Evolutionary conservation across 2,888 invertebrate species (phyloP), one percentile per base, ranked within the genome.

Genomic region (Metopia argyrocephala): DNA sequence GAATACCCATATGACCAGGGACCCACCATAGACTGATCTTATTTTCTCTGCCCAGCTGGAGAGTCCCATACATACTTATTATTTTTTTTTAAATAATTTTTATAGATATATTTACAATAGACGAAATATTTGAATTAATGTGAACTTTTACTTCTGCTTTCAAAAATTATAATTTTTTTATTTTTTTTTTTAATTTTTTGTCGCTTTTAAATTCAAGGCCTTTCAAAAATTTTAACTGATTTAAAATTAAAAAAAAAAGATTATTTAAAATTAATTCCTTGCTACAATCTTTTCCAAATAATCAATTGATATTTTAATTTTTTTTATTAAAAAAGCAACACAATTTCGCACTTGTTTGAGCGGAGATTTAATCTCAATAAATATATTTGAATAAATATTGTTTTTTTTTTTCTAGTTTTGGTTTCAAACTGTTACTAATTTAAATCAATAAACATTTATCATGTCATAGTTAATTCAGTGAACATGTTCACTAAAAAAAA

Each of bases 361-460:
- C 27, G 21, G 25, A 66, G 70, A 75, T 75, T 31, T 56, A 48
- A 79, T 79, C 75, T 27, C 0, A n/a, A 25, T 18, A 52, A 50
- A 65, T 48, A 52, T 50, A 52, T 79, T 31, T 70, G 7, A 15
- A 59, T 56, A 68, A 31, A 28, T 54, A n/a, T 28, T 18, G 18
- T 1, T 12, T 5, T 64, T 9, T 45, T 59, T 21, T 57, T 27
- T 21, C n/a, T 15, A 23, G 12, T n/a, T n/a, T n/a, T n/a, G n/a
- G n/a, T 52, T 15, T 79, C 45, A 38, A 2, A 50, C n/a, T 66
- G 15, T 52, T 38, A 48, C 62, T 66, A 45, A 75, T 68, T 68
- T 31, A 57, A 69, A 64, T 57, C 71, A 76, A 71, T 73, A 69
- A 64, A 68, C 62, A 80, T 80, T 80, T 69, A 73, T 80, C 76